Percentiles rank a stretch among this genome's conserved stretches.
Evolutionary conservation across 2,888 invertebrate genomes (phyloP).

Genomic region (Chesias legatella): DNA sequence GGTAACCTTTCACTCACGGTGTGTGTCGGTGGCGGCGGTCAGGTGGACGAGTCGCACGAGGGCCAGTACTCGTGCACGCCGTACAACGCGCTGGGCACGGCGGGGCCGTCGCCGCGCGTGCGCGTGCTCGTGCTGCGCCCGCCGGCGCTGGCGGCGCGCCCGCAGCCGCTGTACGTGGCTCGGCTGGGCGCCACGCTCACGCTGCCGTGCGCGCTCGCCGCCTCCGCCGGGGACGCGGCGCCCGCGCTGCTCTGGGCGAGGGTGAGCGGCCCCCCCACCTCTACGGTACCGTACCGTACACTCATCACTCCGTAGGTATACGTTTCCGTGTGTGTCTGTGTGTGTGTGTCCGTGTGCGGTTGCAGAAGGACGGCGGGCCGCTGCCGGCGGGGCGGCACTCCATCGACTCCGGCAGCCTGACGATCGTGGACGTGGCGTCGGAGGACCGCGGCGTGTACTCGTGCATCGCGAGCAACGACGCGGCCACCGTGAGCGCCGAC

Average conservation of each 20-base stretch:
- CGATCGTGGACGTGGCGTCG: slow-evolving; percentile 89
- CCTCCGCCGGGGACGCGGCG: slow-evolving; percentile 66
- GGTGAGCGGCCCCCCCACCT: slow-evolving; percentile 15
- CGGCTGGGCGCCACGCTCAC: slow-evolving; percentile 89
- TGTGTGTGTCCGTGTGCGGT: neutral
- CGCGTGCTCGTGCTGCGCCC: slow-evolving; percentile 92
- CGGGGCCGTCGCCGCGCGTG: slow-evolving; percentile 91
- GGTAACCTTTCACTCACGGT: too few species aligned
- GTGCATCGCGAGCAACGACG: slow-evolving; percentile 92
- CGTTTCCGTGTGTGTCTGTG: neutral
- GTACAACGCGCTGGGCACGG: slow-evolving; percentile 92
- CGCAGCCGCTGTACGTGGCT: slow-evolving; percentile 90
- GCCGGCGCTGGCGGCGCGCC: slow-evolving; percentile 89
- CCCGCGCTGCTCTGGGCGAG: slow-evolving; percentile 38
- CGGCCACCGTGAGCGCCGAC: slow-evolving; percentile 90
- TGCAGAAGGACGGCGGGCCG: slow-evolving; percentile 86
- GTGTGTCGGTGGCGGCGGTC: too few species aligned
- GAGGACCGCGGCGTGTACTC: slow-evolving; percentile 93
- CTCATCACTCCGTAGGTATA: slow-evolving; percentile 26
- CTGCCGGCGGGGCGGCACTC: slow-evolving; percentile 85
- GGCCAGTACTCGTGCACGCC: slow-evolving; percentile 96
- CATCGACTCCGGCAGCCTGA: slow-evolving; percentile 88
- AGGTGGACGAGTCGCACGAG: slow-evolving; percentile 90
- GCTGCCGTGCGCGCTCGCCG: slow-evolving; percentile 85
- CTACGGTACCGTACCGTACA: slow-evolving; percentile 22